These are phyloP conservation scores for Brachyistius frenatus DNA, from an alignment of 2,113 vertebrate species.

Conservation along the genomic window DNA sequence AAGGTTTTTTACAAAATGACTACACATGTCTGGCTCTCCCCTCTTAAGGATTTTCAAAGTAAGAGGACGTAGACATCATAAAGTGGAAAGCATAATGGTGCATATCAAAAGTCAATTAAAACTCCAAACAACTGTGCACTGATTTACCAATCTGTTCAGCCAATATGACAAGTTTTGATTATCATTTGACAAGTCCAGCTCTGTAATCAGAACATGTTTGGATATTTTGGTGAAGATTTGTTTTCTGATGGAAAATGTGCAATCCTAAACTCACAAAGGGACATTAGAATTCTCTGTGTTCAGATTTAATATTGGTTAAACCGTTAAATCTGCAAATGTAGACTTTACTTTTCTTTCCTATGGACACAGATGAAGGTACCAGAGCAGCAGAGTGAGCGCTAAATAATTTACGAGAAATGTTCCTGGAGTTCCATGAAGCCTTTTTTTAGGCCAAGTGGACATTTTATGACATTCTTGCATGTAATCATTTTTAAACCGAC, in stretches of 20 bases:
- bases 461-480: slow-evolving; percentile 35
- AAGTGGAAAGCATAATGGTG: neutral
- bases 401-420: slow-evolving; percentile 48
- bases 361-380: slow-evolving; percentile 24
- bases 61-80: no score
- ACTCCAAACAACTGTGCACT: neutral
- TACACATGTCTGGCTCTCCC: neutral
- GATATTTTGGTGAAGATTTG: neutral
- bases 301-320: slow-evolving; percentile 41
- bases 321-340: slow-evolving; percentile 1
- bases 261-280: neutral
- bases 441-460: slow-evolving; percentile 37
- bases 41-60: slow-evolving; percentile 1
- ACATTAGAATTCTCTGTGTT: slow-evolving; percentile 18
- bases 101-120: neutral
- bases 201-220: slow-evolving; percentile 4
- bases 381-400: slow-evolving; percentile 9
- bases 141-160: neutral
- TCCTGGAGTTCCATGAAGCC: neutral
- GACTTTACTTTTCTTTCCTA: slow-evolving; percentile 18
- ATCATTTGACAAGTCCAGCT: neutral
- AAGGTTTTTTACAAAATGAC: no score
- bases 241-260: no score
- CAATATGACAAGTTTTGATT: no score
- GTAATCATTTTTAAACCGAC: slow-evolving; percentile 17